Base-by-base conservation (phyloP, 2,113 vertebrate species). In the Callorhinus ursinus region DNA sequence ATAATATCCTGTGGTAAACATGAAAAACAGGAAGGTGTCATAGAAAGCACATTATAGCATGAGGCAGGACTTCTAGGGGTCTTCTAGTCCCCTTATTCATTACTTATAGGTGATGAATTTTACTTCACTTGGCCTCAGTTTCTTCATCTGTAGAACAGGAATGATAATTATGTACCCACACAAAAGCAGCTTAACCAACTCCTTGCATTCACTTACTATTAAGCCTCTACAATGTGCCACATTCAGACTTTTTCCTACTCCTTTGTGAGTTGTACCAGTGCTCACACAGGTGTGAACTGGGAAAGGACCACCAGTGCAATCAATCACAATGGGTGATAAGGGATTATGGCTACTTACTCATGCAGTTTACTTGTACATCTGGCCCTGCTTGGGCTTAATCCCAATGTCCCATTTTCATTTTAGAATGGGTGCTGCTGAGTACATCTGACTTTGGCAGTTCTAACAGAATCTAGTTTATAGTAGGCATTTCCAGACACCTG, bases 1-100 rank as follows among this genome's bases (percentile, higher is more conserved):
- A 93, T 36, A 81, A 79, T 28, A 84, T n/a, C 26, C 46, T 92
- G 8, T 39, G 11, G 77, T 53, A 93, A 97, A 86, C 33, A 88
- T 63, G 57, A 79, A 93, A 97, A 65, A 8, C 36, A 81, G 22
- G 36, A 90, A 59, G 21, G 10, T 92, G 15, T 61, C 31, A 42
- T 16, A 82, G 74, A 86, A 81, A 93, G 12, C 31, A 79, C 55
- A 65, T 80, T 80, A 39, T 7, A 49, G 21, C 46, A 46, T 16
- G 4, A 96, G 55, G 33, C 28, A 77, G 61, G 71, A 92, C 49
- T 83, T 81, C 87, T 74, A 46, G 7, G 46, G 46, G 74, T 65
- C 72, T 95, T 86, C 21, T 15, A 19, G 59, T 36, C 7, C 42
- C 36, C 14, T 49, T 83, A 80, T 36, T 95, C 33, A 67, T 76